Evolutionary conservation across 1,140 invertebrate genomes (phyloP).

Genomic region (Penaeus chinensis): DNA sequence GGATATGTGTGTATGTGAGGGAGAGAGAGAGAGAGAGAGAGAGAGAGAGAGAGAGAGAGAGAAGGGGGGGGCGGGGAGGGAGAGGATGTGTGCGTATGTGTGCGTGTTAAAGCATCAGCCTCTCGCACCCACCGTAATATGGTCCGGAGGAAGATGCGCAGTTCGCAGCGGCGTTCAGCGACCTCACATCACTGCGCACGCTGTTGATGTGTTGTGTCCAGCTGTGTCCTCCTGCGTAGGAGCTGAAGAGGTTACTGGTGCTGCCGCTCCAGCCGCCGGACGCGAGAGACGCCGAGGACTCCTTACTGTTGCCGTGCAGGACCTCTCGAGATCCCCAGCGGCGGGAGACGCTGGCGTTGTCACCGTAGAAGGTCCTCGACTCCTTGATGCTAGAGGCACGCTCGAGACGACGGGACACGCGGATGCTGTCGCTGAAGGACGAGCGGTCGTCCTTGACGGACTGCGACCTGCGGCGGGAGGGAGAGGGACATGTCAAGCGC

Average conservation of each 20-base stretch:
- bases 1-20: too few relatives aligned
- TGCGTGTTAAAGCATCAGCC: not conserved
- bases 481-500: not conserved
- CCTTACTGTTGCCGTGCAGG: constrained; percentile 36
- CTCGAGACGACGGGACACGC: constrained; percentile 27
- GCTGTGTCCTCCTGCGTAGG: constrained; percentile 22
- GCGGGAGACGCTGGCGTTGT: constrained; percentile 26
- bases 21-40: not conserved
- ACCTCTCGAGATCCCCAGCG: constrained; percentile 45
- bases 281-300: constrained; percentile 35
- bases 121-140: constrained; percentile 10
- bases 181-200: constrained; percentile 48
- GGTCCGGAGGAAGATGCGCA: not conserved
- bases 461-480: constrained; percentile 32
- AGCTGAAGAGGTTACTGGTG: constrained; percentile 22
- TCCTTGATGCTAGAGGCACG: constrained; percentile 49
- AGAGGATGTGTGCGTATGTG: not conserved
- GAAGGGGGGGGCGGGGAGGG: not conserved
- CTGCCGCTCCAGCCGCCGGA: constrained; percentile 26
- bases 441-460: constrained; percentile 50
- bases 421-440: constrained; percentile 32
- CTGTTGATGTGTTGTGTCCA: constrained; percentile 36
- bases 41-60: not conserved
- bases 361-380: constrained; percentile 10
- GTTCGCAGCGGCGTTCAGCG: constrained; percentile 1